Evolutionary conservation across 2,113 vertebrate genomes (phyloP).

Genomic region (Mola mola): DNA sequence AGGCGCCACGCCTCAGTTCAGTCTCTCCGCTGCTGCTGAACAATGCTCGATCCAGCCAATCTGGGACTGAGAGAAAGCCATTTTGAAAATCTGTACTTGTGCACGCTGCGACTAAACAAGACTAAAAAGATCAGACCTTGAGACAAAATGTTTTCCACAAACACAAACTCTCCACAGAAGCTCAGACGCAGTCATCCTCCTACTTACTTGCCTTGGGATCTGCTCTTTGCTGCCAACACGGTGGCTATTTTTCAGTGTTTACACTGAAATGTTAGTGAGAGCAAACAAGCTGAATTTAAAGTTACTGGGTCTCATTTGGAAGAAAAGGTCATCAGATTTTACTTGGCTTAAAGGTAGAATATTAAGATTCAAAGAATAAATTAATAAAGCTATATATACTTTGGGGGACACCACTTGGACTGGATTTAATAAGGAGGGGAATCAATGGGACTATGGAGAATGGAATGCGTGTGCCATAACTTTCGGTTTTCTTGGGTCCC

Average conservation of each 20-base stretch:
- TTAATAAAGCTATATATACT: not conserved
- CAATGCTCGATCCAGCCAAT: not conserved
- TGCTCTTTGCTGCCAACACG: conserved; percentile 5
- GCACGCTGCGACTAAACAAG: not conserved
- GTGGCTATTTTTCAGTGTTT: not conserved
- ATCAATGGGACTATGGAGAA: too few species aligned
- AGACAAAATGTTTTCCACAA: not conserved
- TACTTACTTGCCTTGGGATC: conserved; percentile 1
- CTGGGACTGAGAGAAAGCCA: conserved; percentile 1
- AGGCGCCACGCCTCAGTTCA: not conserved
- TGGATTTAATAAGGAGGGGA: too few species aligned
- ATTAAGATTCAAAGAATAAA: not conserved
- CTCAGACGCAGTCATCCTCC: not conserved
- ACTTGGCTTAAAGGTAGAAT: not conserved
- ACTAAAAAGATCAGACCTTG: not conserved
- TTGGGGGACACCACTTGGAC: too few species aligned
- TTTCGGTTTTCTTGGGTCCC: too few species aligned
- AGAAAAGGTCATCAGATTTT: not conserved
- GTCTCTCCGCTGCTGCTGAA: not conserved
- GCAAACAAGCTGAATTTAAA: too few species aligned
- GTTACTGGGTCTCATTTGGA: too few species aligned
- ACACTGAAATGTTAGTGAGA: not conserved
- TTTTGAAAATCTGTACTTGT: conserved; percentile 2
- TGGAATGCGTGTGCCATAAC: too few species aligned
- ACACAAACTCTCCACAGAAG: not conserved